Base-by-base conservation (phyloP, 2,888 invertebrate species). In the Agriopis aurantiaria region DNA sequence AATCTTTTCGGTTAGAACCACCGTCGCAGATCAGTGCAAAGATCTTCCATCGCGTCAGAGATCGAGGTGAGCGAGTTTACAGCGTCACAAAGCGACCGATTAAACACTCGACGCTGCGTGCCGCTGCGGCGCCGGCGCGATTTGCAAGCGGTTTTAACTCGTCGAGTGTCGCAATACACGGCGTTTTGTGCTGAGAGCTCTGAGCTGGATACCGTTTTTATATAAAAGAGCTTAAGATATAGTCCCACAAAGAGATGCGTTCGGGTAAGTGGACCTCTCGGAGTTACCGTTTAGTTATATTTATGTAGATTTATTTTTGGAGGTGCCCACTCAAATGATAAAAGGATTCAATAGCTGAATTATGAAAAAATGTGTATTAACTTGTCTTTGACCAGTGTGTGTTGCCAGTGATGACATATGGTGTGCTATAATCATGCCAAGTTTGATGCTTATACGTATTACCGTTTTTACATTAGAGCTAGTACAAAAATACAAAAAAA, bases 41-140 rank as follows among this genome's bases (percentile, higher is more conserved):
- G 60, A 14, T 49, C 67, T 73, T 77, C 75, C 76, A 71, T 40
- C 11, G n/a, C 40, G 11, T 41, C 61, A 33, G 77, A 79, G 45
- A 61, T 81, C 80, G 53, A 23, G 65, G 73, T 67, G 9, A 52
- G 69, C 74, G 73, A 82, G 82, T 83, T 85, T 82, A 83, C 80
- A 74, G 83, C 81, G 78, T 74, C 82, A 87, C 89, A 88, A 89
- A 90, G 90, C 85, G 80, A 83, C 78, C 89, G 91, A 91, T 91
- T 91, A 91, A 89, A 85, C 88, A 86, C 91, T 91, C 79, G 78
- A 77, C 77, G 68, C 66, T 64, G 70, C 73, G 75, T 69, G 53
- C 59, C 58, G 71, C 69, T 70, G 74, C 71, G 69, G 70, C 66
- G 71, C 23, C 52, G 52, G 55, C 62, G 72, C 77, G 74, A 71